These are phyloP conservation scores for Oncorhynchus nerka DNA, from an alignment of 2,113 vertebrate genomes.

Conservation along the genomic window DNA sequence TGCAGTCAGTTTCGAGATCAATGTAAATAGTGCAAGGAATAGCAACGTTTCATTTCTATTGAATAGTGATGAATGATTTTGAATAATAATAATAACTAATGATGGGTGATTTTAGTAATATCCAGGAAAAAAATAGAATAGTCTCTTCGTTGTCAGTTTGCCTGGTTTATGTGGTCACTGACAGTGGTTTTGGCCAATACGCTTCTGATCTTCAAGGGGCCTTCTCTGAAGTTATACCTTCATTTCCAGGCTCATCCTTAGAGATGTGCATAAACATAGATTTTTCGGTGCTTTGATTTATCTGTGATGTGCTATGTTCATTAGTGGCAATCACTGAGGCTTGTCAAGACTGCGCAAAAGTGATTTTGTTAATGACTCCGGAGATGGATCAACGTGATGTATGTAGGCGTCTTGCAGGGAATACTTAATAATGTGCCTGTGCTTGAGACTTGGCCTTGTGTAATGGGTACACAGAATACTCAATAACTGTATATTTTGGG, in stretches of 20 bases:
- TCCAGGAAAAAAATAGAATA: background rate
- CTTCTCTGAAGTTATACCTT: slow-evolving; percentile 13
- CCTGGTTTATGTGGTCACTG: background rate
- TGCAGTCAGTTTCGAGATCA: slow-evolving; percentile 48
- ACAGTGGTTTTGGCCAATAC: background rate
- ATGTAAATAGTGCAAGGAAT: slow-evolving; percentile 53
- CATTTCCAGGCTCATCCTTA: slow-evolving; percentile 40
- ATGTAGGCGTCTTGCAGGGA: slow-evolving; percentile 67
- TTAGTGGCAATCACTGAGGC: slow-evolving; percentile 75
- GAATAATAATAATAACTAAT: background rate
- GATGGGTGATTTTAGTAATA: background rate
- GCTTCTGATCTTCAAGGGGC: background rate
- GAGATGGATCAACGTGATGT: slow-evolving; percentile 72
- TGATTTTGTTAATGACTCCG: slow-evolving; percentile 73
- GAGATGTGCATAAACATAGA: slow-evolving; percentile 36
- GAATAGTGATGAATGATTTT: background rate
- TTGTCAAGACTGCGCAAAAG: slow-evolving; percentile 68
- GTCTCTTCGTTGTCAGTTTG: background rate
- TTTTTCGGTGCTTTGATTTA: slow-evolving; percentile 66
- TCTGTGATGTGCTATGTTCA: slow-evolving; percentile 73
- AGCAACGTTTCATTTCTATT: background rate
- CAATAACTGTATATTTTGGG: slow-evolving; percentile 55
- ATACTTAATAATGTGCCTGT: slow-evolving; percentile 62
- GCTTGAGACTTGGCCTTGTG: slow-evolving; percentile 42
- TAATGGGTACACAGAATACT: slow-evolving; percentile 35